Evolutionary conservation across 2,113 vertebrate species (phyloP).

Genomic region (Pluvialis apricaria): DNA sequence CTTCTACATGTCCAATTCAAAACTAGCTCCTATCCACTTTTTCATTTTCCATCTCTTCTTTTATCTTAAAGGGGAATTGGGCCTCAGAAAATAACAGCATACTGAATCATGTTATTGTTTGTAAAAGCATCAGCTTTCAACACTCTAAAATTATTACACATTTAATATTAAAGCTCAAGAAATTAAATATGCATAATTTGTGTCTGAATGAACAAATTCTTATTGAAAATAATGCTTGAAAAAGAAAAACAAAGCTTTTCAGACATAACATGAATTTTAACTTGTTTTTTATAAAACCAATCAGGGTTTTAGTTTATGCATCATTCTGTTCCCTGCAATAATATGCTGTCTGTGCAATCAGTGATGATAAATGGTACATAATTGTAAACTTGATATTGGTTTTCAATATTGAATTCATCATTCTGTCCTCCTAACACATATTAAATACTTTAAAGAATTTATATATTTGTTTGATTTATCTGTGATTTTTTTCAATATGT

Average conservation of each 20-base stretch:
- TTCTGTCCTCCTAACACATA: conserved; percentile 84
- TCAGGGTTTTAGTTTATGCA: conserved; percentile 71
- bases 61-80: not conserved
- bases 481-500: conserved; percentile 75
- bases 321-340: conserved; percentile 57
- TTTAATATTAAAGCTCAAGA: conserved; percentile 45
- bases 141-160: not conserved
- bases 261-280: conserved; percentile 65
- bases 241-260: conserved; percentile 62
- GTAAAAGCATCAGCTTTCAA: not conserved
- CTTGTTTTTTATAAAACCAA: conserved; percentile 59
- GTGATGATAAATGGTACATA: conserved; percentile 79
- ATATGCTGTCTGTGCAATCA: conserved; percentile 69
- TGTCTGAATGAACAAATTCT: conserved; percentile 67
- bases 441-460: conserved; percentile 84
- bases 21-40: not conserved
- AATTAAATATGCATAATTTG: conserved; percentile 72
- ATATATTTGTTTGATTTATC: conserved; percentile 77
- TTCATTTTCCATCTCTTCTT: not conserved
- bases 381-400: conserved; percentile 82
- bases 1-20: not conserved
- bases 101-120: not conserved
- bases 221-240: conserved; percentile 67
- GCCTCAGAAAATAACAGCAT: not conserved
- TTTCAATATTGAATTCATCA: conserved; percentile 85